A percentile compares a stretch with the other conserved stretches of the same genome.
Evolutionary conservation across 2,888 invertebrate species (phyloP).

Genomic region (Callyntrura sp.): DNA sequence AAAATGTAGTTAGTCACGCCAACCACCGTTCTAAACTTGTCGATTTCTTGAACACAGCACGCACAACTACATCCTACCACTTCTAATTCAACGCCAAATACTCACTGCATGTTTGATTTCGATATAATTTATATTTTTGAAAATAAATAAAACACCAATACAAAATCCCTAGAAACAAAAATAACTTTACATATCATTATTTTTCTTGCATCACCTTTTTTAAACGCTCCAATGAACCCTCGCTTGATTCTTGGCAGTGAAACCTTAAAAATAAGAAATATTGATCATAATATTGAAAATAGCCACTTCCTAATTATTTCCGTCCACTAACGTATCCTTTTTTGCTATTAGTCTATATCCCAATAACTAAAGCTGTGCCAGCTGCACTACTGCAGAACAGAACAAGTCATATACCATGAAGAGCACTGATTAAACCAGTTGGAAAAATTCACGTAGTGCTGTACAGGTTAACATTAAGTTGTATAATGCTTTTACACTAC

Average conservation of each 20-base stretch:
- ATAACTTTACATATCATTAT: not conserved
- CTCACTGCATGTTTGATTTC: not conserved
- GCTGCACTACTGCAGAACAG: not conserved
- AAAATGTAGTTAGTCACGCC: too few species aligned
- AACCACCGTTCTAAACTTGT: too few species aligned
- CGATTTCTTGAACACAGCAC: too few species aligned
- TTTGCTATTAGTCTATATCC: not conserved
- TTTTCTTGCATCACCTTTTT: not conserved
- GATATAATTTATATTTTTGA: not conserved
- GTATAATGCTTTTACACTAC: too few species aligned
- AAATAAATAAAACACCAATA: too few species aligned
- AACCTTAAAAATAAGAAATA: slow-evolving; percentile 8
- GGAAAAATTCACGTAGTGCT: too few species aligned
- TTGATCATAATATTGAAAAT: too few species aligned
- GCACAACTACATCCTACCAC: too few species aligned
- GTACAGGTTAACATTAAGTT: too few species aligned
- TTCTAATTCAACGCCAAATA: too few species aligned
- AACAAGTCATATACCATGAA: not conserved
- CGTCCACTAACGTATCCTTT: not conserved
- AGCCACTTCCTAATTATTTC: not conserved
- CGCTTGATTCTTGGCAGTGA: not conserved
- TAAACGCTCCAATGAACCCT: slow-evolving; percentile 11
- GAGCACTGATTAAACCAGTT: too few species aligned
- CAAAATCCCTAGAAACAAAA: not conserved
- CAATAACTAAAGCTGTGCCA: not conserved